Conservation (phyloP, 1,140 invertebrate genomes). For the Philopotamus ludificatus region DNA sequence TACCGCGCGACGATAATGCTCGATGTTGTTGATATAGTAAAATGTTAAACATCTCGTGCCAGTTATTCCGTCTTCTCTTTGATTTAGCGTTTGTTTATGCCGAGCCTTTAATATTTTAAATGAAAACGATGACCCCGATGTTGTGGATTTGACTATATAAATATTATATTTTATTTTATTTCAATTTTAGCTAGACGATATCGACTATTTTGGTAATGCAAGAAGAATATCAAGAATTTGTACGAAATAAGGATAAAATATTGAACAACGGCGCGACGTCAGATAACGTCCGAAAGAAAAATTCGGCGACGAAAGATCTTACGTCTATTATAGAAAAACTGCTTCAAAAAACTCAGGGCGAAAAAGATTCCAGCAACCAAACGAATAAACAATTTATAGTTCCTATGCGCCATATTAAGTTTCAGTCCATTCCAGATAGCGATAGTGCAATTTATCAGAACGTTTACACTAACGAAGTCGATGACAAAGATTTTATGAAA, state of each 20-base stretch:
- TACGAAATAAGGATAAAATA: constrained; percentile 43
- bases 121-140: too few relatives aligned
- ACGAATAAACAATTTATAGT: constrained; percentile 32
- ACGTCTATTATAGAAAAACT: constrained; percentile 57
- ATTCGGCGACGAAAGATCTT: constrained; percentile 60
- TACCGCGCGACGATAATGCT: not conserved
- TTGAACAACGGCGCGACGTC: not conserved
- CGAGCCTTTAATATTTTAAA: too few relatives aligned
- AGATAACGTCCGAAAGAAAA: constrained; percentile 29
- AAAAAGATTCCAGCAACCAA: constrained; percentile 43
- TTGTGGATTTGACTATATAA: too few relatives aligned
- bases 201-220: constrained; percentile 51
- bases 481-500: constrained; percentile 50
- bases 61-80: too few relatives aligned
- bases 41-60: too few relatives aligned
- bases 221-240: constrained; percentile 48
- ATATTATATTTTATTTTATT: constrained; percentile 16
- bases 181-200: constrained; percentile 48
- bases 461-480: constrained; percentile 42
- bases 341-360: constrained; percentile 28
- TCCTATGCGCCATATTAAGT: constrained; percentile 45
- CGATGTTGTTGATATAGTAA: too few relatives aligned
- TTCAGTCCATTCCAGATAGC: constrained; percentile 56
- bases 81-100: too few relatives aligned
- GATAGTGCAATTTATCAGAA: constrained; percentile 56